phyloP scores from a whole-genome alignment of 2,113 vertebrate genomes.

The Channa maculata region DNA sequence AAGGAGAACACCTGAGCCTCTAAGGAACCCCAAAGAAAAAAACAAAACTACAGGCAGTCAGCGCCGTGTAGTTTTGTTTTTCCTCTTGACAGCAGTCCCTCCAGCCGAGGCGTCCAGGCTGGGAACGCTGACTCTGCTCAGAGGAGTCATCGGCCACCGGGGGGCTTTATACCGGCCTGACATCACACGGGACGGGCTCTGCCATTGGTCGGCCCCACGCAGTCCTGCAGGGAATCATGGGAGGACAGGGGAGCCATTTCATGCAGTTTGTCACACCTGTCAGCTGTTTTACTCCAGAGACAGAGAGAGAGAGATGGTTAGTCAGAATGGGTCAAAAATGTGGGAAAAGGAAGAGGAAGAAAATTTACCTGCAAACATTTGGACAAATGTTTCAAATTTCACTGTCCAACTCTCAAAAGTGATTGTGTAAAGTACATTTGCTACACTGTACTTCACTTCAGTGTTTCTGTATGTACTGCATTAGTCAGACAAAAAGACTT shows the following conservation, averaged over 20 bases:
- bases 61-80: conserved; percentile 95
- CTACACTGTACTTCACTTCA: no score
- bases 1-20: conserved; percentile 92
- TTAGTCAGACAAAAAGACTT: no score
- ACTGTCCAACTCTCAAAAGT: no score
- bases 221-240: conserved; percentile 42
- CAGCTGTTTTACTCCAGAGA: conserved; percentile 10
- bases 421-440: no score
- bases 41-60: conserved; percentile 96
- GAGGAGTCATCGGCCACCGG: conserved; percentile 83
- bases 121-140: conserved; percentile 99
- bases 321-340: no score
- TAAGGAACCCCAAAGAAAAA: conserved; percentile 81
- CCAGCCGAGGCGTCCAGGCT: conserved; percentile 98
- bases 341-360: no score
- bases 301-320: not conserved
- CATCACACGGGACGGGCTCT: conserved; percentile 24
- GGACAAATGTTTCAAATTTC: no score
- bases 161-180: conserved; percentile 90
- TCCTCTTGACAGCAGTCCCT: conserved; percentile 92
- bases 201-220: conserved; percentile 83
- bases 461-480: no score
- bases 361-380: no score
- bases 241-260: conserved; percentile 42
- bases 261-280: conserved; percentile 31